A percentile compares a stretch with the other conserved stretches of the same genome.
These are phyloP conservation scores for Oscheius sp. DNA, from an alignment of 1,140 invertebrate genomes.

Conservation along the genomic window DNA sequence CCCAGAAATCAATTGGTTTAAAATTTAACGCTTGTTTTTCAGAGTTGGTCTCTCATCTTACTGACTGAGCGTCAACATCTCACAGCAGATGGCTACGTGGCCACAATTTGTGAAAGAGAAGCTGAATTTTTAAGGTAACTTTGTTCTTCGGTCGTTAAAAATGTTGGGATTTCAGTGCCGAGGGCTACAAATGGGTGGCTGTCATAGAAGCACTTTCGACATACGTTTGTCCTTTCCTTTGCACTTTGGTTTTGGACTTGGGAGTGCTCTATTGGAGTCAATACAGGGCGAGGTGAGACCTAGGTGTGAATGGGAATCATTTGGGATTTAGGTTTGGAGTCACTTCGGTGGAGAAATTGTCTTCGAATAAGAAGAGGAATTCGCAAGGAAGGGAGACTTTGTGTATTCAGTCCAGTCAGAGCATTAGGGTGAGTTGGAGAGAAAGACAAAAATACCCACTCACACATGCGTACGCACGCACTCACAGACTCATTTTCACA, in stretches of 20 bases:
- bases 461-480: too few species aligned
- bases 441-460: too few species aligned
- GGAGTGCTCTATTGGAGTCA: slow-evolving; percentile 21
- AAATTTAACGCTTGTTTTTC: neutral
- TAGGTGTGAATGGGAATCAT: too few species aligned
- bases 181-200: slow-evolving; percentile 29
- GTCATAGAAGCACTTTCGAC: slow-evolving; percentile 18
- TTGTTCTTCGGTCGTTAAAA: neutral
- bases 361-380: slow-evolving; percentile 2
- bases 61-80: slow-evolving; percentile 16
- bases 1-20: neutral
- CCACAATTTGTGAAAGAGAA: slow-evolving; percentile 17
- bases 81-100: slow-evolving; percentile 6
- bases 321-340: slow-evolving; percentile 16
- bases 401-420: slow-evolving; percentile 31
- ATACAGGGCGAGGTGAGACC: neutral
- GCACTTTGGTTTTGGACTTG: slow-evolving; percentile 21
- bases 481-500: too few species aligned
- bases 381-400: neutral
- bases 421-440: slow-evolving; percentile 29
- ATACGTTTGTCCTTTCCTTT: slow-evolving; percentile 28
- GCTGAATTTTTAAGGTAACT: slow-evolving; percentile 14
- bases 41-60: slow-evolving; percentile 26
- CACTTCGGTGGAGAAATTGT: neutral
- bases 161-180: slow-evolving; percentile 11